Conservation (phyloP, 2,113 vertebrate species). For the Hemibagrus wyckioides region DNA sequence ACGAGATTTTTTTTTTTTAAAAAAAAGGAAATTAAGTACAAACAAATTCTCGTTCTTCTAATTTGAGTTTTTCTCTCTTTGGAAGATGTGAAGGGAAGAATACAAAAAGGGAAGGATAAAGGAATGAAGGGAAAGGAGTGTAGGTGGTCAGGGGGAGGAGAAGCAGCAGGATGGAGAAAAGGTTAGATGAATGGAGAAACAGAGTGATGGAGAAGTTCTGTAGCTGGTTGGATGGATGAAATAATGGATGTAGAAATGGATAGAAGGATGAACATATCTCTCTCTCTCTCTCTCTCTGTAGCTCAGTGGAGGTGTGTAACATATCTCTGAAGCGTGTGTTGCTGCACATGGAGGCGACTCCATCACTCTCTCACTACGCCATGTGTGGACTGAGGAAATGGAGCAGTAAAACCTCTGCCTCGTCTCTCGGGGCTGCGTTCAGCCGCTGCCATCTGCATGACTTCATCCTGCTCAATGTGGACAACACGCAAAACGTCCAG, state of each 20-base stretch:
- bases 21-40: background rate
- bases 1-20: background rate
- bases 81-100: background rate
- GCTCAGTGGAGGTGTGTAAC: slow-evolving; percentile 81
- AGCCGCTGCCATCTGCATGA: slow-evolving; percentile 91
- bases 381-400: slow-evolving; percentile 90
- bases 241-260: no score
- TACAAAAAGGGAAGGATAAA: background rate
- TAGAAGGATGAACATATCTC: slow-evolving; percentile 59
- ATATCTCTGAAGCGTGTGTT: slow-evolving; percentile 89
- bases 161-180: background rate
- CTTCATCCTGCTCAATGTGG: slow-evolving; percentile 92
- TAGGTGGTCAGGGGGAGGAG: background rate
- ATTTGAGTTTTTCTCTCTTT: background rate
- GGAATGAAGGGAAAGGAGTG: background rate
- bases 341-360: slow-evolving; percentile 91
- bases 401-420: slow-evolving; percentile 80
- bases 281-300: slow-evolving; percentile 48
- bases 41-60: background rate
- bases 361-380: slow-evolving; percentile 90
- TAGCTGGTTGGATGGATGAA: background rate
- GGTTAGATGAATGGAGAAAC: background rate
- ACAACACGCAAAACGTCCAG: slow-evolving; percentile 95
- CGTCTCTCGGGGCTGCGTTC: slow-evolving; percentile 71
- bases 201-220: background rate